Conservation (phyloP, 2,888 invertebrate genomes). For the Sinotaia quadrata region DNA sequence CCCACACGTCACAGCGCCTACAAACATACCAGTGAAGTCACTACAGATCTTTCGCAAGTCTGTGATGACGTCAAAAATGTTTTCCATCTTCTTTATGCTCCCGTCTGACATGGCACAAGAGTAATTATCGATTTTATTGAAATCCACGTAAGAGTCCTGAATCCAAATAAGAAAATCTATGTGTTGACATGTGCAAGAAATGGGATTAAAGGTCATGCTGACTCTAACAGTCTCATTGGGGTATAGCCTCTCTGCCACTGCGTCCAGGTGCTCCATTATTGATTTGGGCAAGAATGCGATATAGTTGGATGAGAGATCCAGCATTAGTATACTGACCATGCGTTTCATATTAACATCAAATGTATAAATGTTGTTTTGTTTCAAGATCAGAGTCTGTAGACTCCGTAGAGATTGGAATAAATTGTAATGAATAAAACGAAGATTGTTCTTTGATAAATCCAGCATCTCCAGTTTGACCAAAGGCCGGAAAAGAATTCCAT, state of each 20-base stretch:
- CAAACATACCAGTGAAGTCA: constrained; percentile 7
- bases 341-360: constrained; percentile 19
- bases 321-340: constrained; percentile 8
- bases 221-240: not conserved
- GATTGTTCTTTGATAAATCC: constrained; percentile 17
- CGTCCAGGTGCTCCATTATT: constrained; percentile 19
- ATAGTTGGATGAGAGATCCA: constrained; percentile 25
- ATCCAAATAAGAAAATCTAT: constrained; percentile 32
- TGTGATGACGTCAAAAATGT: constrained; percentile 12
- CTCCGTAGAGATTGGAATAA: constrained; percentile 14
- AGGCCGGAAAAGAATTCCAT: not conserved
- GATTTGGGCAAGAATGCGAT: constrained; percentile 4
- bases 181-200: constrained; percentile 30
- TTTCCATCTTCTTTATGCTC: not conserved
- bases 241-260: not conserved
- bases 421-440: constrained; percentile 8
- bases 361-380: constrained; percentile 10
- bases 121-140: not conserved
- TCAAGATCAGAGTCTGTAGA: constrained; percentile 8
- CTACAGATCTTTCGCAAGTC: not conserved
- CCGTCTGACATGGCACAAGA: constrained; percentile 10
- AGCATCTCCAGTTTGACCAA: constrained; percentile 16
- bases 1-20: constrained; percentile 18
- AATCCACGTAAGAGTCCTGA: constrained; percentile 3
- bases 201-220: constrained; percentile 26